Percentiles rank a stretch among this genome's conserved stretches.
These are phyloP conservation scores for Hetaerina americana DNA, from an alignment of 1,140 invertebrate species.

Conservation along the genomic window DNA sequence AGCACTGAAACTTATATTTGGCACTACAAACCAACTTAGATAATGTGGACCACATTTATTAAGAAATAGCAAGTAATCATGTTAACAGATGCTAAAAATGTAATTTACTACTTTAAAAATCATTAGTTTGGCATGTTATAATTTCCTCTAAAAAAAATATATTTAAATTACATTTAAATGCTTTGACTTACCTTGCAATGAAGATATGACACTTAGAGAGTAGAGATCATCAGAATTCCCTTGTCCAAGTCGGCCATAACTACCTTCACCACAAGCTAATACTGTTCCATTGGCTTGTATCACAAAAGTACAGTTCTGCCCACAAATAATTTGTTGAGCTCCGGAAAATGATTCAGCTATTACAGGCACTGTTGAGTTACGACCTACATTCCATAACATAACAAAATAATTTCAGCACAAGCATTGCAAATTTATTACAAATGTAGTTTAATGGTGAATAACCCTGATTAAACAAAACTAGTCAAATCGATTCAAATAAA, in stretches of 20 bases:
- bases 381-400: conserved; percentile 21
- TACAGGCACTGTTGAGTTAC: conserved; percentile 27
- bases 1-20: too few species aligned
- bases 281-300: conserved; percentile 41
- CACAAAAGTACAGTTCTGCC: conserved; percentile 47
- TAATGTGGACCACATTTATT: too few species aligned
- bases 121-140: too few species aligned
- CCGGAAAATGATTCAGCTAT: conserved; percentile 33
- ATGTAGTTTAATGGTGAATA: background rate
- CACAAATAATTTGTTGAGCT: conserved; percentile 46
- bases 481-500: background rate
- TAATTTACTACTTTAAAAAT: too few species aligned
- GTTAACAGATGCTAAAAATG: too few species aligned
- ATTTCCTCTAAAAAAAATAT: too few species aligned
- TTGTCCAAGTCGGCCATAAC: conserved; percentile 42
- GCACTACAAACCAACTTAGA: too few species aligned
- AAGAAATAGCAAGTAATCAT: too few species aligned
- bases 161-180: too few species aligned
- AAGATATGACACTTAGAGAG: conserved; percentile 44
- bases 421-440: too few species aligned
- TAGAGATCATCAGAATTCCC: conserved; percentile 47
- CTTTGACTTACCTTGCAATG: conserved; percentile 43
- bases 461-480: background rate
- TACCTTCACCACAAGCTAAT: conserved; percentile 43
- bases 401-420: too few species aligned